These are phyloP conservation scores for Euclidia mi DNA, from an alignment of 2,888 invertebrate genomes.

Conservation along the genomic window DNA sequence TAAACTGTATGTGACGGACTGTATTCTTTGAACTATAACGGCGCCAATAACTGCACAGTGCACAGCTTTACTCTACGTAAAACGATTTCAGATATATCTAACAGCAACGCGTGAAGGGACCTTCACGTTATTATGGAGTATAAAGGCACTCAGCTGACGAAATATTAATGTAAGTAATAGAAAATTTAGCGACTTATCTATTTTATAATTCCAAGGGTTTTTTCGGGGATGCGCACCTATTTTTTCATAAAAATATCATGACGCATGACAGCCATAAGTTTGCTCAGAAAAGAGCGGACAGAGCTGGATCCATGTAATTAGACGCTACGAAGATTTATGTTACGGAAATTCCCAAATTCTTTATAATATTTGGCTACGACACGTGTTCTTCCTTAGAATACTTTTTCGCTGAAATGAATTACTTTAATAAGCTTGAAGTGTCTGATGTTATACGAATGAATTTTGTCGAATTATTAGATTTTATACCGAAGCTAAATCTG, in stretches of 20 bases:
- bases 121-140: slow-evolving; percentile 14
- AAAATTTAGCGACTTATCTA: slow-evolving; percentile 60
- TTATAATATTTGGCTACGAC: slow-evolving; percentile 80
- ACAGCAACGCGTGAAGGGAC: slow-evolving; percentile 23
- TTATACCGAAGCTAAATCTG: not conserved
- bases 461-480: slow-evolving; percentile 5
- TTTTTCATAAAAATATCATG: slow-evolving; percentile 85
- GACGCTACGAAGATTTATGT: slow-evolving; percentile 86
- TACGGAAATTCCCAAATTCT: slow-evolving; percentile 82
- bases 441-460: slow-evolving; percentile 50
- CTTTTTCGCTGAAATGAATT: slow-evolving; percentile 61
- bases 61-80: slow-evolving; percentile 45
- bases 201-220: slow-evolving; percentile 70
- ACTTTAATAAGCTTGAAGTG: slow-evolving; percentile 55
- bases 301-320: slow-evolving; percentile 85
- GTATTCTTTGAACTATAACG: slow-evolving; percentile 68
- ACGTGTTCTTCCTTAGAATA: slow-evolving; percentile 69
- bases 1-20: slow-evolving; percentile 74
- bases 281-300: slow-evolving; percentile 77
- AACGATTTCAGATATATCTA: slow-evolving; percentile 35
- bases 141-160: slow-evolving; percentile 25
- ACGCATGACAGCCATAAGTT: slow-evolving; percentile 86
- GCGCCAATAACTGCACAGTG: slow-evolving; percentile 60
- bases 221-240: slow-evolving; percentile 66
- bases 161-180: slow-evolving; percentile 48